A percentile compares a stretch with the other conserved stretches of the same genome.
Conservation (phyloP, 2,888 invertebrate genomes). For the Brachypterus glaber region DNA sequence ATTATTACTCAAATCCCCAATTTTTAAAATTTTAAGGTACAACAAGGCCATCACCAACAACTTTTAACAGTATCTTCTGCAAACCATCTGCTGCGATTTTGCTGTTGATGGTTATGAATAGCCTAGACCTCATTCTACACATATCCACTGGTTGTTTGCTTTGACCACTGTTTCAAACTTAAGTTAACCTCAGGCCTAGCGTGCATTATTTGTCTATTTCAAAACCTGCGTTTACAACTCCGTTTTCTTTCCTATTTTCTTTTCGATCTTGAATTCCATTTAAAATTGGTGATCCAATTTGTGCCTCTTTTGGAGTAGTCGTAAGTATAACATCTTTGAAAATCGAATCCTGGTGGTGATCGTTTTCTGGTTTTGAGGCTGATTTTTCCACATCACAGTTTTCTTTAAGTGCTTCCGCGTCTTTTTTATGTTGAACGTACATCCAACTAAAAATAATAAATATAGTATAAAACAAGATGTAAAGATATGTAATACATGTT, state of each 20-base stretch:
- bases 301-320: slow-evolving; percentile 26
- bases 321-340: slow-evolving; percentile 33
- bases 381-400: slow-evolving; percentile 32
- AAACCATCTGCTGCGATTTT: too few relatives aligned
- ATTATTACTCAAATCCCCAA: too few relatives aligned
- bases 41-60: too few relatives aligned
- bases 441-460: slow-evolving; percentile 55
- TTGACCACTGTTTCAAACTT: too few relatives aligned
- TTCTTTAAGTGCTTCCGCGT: slow-evolving; percentile 31
- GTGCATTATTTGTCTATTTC: too few relatives aligned
- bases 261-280: slow-evolving; percentile 23
- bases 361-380: slow-evolving; percentile 31
- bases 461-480: slow-evolving; percentile 5
- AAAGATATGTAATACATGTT: not conserved
- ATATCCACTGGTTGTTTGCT: too few relatives aligned
- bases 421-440: slow-evolving; percentile 56
- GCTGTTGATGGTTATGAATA: too few relatives aligned
- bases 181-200: too few relatives aligned
- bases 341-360: slow-evolving; percentile 43
- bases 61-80: too few relatives aligned
- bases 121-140: too few relatives aligned
- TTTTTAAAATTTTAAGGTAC: too few relatives aligned
- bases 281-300: slow-evolving; percentile 26
- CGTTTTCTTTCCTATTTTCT: slow-evolving; percentile 15
- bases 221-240: slow-evolving; percentile 37